Base-by-base conservation (phyloP, 2,888 invertebrate genomes). In the Strigamia transsilvanica region DNA sequence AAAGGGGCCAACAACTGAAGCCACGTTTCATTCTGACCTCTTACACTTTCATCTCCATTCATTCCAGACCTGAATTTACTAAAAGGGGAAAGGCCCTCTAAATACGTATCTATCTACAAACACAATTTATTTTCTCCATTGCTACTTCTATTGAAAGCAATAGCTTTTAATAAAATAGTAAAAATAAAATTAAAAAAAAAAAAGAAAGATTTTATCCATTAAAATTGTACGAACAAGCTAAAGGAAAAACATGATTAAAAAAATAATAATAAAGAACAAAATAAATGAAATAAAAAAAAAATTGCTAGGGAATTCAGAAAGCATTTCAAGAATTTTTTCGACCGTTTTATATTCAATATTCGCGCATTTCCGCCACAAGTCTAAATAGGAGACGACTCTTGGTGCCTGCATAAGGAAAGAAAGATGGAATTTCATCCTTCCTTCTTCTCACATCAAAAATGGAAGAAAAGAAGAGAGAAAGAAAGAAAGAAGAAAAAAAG, bases 1-100 rank as follows among this genome's bases (percentile, higher is more conserved):
- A 66, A 66, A 66, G 66, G 27, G 66, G 66, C 66, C 66, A 66
- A 66, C 66, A 66, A 66, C 66, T 66, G 27, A 27, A 66, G 66
- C 23, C 66, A 66, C 66, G 66, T 66, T 66, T 66, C 66, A 27
- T 27, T 66, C 15, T 66, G 66, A 66, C 66, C 66, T 66, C 66
- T 66, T 27, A 27, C 66, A 27, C 66, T 66, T 66, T 66, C 66
- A 66, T 66, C 66, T 66, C 66, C 66, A 66, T 66, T 66, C 66
- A 66, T 27, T 66, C 27, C 27, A 27, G 66, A 66, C 66, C 66
- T 27, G 27, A 66, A 27, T 66, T 66, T 66, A 66, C 66, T 27
- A 66, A 66, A 66, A 66, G 66, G 66, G 12, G 23, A 66, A 66
- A 66, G 66, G 66, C 66, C 15, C 27, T 66, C 27, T 66, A 66